Conservation (phyloP, 92 coral and sea anemone genomes). For the Siderastrea siderea region DNA sequence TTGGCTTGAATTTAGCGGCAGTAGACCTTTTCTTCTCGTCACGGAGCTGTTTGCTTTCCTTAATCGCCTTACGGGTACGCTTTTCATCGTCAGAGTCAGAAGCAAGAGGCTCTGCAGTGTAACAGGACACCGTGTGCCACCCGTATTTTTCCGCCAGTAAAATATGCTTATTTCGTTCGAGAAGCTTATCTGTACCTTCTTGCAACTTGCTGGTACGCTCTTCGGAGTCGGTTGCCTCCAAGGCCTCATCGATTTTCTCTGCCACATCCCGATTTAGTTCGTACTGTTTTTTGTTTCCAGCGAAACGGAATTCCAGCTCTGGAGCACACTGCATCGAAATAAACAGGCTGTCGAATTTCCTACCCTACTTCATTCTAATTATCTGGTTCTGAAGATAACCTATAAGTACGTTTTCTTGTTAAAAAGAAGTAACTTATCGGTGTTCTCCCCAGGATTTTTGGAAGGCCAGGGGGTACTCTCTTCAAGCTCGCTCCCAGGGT, state of each 20-base stretch:
- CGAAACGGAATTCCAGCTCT: constrained; percentile 54
- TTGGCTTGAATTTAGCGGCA: background rate
- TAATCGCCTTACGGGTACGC: constrained; percentile 4
- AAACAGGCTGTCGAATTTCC: no score
- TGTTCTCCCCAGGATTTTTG: no score
- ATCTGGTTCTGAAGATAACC: no score
- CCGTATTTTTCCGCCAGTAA: constrained; percentile 45
- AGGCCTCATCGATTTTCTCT: constrained; percentile 49
- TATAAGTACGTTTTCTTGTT: no score
- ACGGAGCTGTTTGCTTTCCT: constrained; percentile 21
- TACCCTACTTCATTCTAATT: no score
- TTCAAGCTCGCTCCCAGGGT: no score
- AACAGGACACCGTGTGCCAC: constrained; percentile 22
- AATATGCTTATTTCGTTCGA: constrained; percentile 69
- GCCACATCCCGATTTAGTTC: constrained; percentile 36
- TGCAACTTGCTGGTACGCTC: constrained; percentile 3
- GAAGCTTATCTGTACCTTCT: constrained; percentile 64
- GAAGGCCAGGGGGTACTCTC: no score
- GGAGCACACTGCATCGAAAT: constrained; percentile 23
- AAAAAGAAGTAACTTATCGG: no score
- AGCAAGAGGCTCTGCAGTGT: constrained; percentile 21
- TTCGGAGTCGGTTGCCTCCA: constrained; percentile 29
- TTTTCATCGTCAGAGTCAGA: constrained; percentile 15
- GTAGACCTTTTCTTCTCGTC: constrained; percentile 5
- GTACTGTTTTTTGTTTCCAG: constrained; percentile 65